Base-by-base conservation (phyloP, 2,888 invertebrate genomes). In the Drosophila phalerata region DNA sequence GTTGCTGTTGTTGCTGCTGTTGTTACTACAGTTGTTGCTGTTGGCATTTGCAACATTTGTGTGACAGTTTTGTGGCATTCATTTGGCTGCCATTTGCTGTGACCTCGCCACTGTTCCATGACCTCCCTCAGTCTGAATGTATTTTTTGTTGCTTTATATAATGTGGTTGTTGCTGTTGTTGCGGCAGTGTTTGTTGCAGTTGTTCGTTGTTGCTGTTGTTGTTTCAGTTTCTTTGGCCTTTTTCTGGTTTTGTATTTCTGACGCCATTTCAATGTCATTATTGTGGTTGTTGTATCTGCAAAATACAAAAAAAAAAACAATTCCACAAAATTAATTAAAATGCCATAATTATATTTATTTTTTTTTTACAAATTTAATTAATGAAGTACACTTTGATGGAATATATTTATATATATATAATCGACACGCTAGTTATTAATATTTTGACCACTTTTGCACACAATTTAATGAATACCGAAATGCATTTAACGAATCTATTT, bases 221-320 rank as follows among this genome's bases (percentile, higher is more conserved):
- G 76, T 83, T 81, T 70, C 79, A 82, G 75, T 89, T 85, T 82
- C 77, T 81, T 82, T 77, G 76, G 78, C 86, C 90, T 85, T 77
- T 85, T 90, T 85, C 88, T 90, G 85, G 84, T 90, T 89, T 92
- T 90, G 83, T 86, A 89, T 91, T 91, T 92, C 73, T 91, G 91
- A 70, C 92, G 90, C 92, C 92, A 92, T 92, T 90, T 92, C 71
- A 89, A 82, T 84, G 91, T 89, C 92, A 92, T 92, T 88, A 85
- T 91, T 88, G 89, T 73, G 68, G 77, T 75, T 87, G 73, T 80
- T 72, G 80, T 73, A 80, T 84, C 92, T 91, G 85, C 6, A 85
- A 34, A 6, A 0, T 17, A n/a, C n/a, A 8, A n/a, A 47, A 52
- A 48, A 5, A 32, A 22, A 25, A 13, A 38, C 1, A n/a, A 11